Conservation (phyloP, 2,888 invertebrate genomes). For the Nemotelus nigrinus region DNA sequence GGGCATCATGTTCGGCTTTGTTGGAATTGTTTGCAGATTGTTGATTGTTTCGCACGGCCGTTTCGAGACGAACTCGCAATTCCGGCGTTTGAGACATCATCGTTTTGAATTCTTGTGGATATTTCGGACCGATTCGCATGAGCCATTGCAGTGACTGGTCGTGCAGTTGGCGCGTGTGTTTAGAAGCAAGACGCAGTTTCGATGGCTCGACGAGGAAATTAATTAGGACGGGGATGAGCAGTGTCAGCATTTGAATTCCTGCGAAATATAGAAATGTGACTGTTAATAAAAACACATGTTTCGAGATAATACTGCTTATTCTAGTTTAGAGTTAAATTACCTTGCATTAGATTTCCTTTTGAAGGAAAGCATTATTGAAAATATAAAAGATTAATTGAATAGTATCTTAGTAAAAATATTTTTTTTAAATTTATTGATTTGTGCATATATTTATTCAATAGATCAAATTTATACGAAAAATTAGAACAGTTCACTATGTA, state of each 20-base stretch:
- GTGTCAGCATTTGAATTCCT: constrained; percentile 90
- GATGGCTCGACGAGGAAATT: constrained; percentile 81
- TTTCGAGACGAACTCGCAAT: constrained; percentile 83
- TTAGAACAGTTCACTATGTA: neutral
- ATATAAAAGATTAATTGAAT: neutral
- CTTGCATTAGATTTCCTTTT: constrained; percentile 72
- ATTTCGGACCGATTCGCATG: constrained; percentile 90
- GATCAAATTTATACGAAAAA: neutral
- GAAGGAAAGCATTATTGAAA: constrained; percentile 28
- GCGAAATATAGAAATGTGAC: neutral
- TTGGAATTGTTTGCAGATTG: constrained; percentile 64
- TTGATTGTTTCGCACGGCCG: constrained; percentile 81
- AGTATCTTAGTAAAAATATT: too few species aligned
- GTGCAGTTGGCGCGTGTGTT: constrained; percentile 78
- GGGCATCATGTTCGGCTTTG: constrained; percentile 66
- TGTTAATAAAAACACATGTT: too few species aligned
- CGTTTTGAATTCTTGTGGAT: constrained; percentile 92
- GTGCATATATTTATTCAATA: neutral
- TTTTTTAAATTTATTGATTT: neutral
- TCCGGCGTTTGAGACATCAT: constrained; percentile 87
- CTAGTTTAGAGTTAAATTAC: constrained; percentile 60
- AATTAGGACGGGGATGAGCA: constrained; percentile 90
- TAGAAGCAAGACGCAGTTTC: constrained; percentile 70
- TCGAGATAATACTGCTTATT: too few species aligned
- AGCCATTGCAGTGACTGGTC: constrained; percentile 90